These are phyloP conservation scores for Euleptes europaea DNA, from an alignment of 2,113 vertebrate genomes.

Conservation along the genomic window DNA sequence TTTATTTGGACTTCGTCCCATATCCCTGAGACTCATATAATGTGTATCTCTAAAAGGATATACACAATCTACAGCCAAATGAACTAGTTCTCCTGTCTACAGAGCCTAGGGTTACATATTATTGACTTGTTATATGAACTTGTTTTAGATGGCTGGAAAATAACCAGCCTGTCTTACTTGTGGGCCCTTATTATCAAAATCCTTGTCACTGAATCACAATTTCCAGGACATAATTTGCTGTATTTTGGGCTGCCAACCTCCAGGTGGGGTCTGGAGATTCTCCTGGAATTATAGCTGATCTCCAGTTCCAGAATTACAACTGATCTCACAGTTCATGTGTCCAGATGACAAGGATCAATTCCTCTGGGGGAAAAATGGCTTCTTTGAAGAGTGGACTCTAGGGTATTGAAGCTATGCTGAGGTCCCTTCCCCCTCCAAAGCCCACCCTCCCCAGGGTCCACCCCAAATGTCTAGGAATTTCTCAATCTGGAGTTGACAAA, in stretches of 20 bases:
- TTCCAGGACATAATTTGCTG: conserved; percentile 18
- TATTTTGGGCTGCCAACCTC: not conserved
- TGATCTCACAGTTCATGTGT: no score
- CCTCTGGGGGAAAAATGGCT: no score
- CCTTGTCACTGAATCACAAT: not conserved
- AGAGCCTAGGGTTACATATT: conserved; percentile 58
- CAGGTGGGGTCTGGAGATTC: no score
- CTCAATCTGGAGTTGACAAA: no score
- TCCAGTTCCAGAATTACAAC: no score
- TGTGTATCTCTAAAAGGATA: conserved; percentile 61
- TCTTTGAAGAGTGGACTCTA: no score
- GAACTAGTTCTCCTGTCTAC: conserved; percentile 54
- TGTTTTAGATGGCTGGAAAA: conserved; percentile 12
- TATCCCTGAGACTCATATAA: conserved; percentile 60
- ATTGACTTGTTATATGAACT: conserved; percentile 55
- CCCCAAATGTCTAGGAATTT: no score
- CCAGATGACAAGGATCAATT: no score
- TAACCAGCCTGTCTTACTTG: conserved; percentile 15
- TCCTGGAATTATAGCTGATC: no score
- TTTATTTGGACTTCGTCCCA: conserved; percentile 48
- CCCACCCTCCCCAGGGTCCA: no score
- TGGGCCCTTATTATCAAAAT: conserved; percentile 16
- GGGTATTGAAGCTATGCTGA: no score
- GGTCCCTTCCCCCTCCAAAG: no score
- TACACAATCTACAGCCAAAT: conserved; percentile 62